Evolutionary conservation across 1,140 invertebrate species (phyloP).

Genomic region (Augochlora pura): DNA sequence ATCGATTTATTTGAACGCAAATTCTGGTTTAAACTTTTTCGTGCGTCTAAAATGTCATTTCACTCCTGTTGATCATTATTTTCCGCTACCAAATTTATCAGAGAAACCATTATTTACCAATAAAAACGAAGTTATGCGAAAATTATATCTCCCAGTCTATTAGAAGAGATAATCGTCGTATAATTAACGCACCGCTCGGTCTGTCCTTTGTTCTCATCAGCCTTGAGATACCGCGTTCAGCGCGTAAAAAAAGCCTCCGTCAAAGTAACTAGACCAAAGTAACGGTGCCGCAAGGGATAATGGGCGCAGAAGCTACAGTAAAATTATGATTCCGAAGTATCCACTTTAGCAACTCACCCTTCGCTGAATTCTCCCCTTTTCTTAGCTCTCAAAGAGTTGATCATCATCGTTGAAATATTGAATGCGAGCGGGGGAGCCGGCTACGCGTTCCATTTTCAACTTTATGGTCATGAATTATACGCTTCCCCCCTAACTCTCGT

Average conservation of each 20-base stretch:
- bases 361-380: not conserved
- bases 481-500: not conserved
- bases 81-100: no score
- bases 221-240: not conserved
- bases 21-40: no score
- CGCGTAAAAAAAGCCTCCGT: no score
- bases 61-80: no score
- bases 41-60: no score
- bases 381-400: not conserved
- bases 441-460: not conserved
- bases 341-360: not conserved
- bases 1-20: no score
- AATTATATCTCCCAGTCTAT: no score
- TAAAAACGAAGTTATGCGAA: no score
- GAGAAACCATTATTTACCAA: no score
- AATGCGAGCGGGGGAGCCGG: not conserved
- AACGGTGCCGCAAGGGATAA: not conserved
- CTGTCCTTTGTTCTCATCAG: not conserved
- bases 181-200: no score
- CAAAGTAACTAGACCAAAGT: not conserved
- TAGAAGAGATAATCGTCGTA: no score
- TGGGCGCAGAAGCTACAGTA: not conserved
- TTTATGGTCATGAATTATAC: not conserved
- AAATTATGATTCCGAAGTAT: constrained; percentile 7
- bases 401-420: not conserved